Percentiles rank a stretch among this genome's conserved stretches.
These are phyloP conservation scores for Myathropa florea DNA, from an alignment of 2,888 invertebrate species.

Conservation along the genomic window DNA sequence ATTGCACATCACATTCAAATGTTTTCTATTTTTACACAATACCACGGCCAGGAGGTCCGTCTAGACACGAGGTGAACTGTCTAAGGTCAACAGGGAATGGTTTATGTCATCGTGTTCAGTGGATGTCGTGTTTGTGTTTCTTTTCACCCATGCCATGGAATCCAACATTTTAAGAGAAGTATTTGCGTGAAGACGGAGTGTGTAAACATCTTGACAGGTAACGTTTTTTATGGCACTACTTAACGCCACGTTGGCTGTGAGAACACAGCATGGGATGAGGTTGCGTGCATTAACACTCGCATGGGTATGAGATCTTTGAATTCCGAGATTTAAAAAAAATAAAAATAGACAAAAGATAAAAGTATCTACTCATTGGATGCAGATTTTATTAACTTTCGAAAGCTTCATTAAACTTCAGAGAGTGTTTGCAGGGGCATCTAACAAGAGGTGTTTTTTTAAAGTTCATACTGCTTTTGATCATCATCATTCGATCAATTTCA, in stretches of 20 bases:
- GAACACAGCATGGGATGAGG: not conserved
- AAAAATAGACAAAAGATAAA: not conserved
- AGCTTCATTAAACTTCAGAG: too few relatives aligned
- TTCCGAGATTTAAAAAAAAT: not conserved
- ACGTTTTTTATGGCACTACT: not conserved
- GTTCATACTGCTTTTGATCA: too few relatives aligned
- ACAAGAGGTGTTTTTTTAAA: too few relatives aligned
- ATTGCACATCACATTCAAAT: too few relatives aligned
- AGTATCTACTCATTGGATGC: not conserved
- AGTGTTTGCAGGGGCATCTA: too few relatives aligned
- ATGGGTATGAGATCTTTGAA: not conserved
- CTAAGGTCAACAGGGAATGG: not conserved
- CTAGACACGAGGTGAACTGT: not conserved
- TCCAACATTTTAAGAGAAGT: not conserved
- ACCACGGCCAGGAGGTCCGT: too few relatives aligned
- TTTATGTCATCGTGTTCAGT: not conserved
- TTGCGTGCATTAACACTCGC: not conserved
- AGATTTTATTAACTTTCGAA: not conserved
- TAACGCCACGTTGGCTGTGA: not conserved
- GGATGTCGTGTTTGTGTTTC: not conserved
- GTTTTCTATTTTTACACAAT: too few relatives aligned
- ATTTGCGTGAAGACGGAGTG: not conserved
- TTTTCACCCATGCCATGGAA: not conserved
- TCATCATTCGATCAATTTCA: too few relatives aligned
- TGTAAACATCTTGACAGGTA: not conserved